Evolutionary conservation across 2,888 invertebrate genomes (phyloP).

Genomic region (Stenichneumon culpator): DNA sequence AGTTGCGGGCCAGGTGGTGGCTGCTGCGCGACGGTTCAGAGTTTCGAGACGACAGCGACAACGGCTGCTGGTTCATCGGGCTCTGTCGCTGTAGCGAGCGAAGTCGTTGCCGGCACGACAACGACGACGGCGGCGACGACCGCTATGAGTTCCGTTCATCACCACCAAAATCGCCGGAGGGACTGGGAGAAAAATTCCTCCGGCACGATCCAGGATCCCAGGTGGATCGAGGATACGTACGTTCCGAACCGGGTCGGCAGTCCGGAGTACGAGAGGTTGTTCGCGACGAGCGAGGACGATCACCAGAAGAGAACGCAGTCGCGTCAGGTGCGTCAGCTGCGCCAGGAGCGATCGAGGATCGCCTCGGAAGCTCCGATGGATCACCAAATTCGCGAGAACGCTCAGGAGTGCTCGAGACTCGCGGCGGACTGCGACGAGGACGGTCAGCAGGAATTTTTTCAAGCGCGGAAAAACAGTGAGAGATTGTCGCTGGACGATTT

Average conservation of each 20-base stretch:
- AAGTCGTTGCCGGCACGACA: conserved; percentile 36
- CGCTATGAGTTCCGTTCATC: conserved; percentile 44
- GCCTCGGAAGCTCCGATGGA: background rate
- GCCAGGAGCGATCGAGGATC: conserved; percentile 19
- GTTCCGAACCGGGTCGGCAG: background rate
- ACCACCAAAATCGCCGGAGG: conserved; percentile 37
- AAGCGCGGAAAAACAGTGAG: conserved; percentile 12
- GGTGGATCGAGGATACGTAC: conserved; percentile 23
- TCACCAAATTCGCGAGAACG: background rate
- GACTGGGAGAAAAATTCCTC: conserved; percentile 9
- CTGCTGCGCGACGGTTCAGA: conserved; percentile 76
- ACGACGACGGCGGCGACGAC: conserved; percentile 39
- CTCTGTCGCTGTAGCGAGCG: conserved; percentile 26
- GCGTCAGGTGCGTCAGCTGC: conserved; percentile 15
- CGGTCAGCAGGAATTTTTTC: background rate
- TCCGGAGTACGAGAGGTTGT: conserved; percentile 49
- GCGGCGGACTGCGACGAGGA: background rate
- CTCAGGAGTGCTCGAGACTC: conserved; percentile 21
- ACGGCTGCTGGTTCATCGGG: conserved; percentile 33
- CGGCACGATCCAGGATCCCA: conserved; percentile 45
- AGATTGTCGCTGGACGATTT: conserved; percentile 43
- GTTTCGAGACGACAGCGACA: conserved; percentile 54
- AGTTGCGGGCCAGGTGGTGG: conserved; percentile 77
- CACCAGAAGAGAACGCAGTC: conserved; percentile 6
- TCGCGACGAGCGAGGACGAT: conserved; percentile 9